These are phyloP conservation scores for Calosoma granatense DNA, from an alignment of 1,140 invertebrate species.

Conservation along the genomic window DNA sequence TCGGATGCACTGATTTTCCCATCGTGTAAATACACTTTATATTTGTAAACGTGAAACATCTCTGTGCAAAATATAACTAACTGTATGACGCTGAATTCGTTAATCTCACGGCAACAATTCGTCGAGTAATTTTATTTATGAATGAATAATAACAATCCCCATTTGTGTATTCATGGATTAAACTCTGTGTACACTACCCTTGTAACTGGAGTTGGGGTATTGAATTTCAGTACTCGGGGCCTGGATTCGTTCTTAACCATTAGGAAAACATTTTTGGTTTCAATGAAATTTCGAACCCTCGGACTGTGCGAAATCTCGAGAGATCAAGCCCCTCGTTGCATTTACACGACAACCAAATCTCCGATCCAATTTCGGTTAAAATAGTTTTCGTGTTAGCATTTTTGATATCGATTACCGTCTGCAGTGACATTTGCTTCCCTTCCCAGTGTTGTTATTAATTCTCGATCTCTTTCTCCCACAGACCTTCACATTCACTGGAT, in stretches of 20 bases:
- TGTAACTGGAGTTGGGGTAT: no score
- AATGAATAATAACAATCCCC: neutral
- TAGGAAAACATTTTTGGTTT: constrained; percentile 7
- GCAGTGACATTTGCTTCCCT: constrained; percentile 1
- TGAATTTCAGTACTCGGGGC: neutral
- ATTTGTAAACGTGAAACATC: no score
- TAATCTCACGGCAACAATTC: no score
- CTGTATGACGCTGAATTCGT: no score
- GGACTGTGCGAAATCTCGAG: neutral
- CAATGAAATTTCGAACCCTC: constrained; percentile 1
- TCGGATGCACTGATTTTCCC: no score
- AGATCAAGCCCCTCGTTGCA: neutral
- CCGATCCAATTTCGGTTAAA: constrained; percentile 8
- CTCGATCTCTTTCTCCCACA: neutral
- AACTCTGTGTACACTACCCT: no score
- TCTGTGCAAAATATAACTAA: no score
- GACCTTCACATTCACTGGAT: neutral
- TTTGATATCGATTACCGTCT: neutral
- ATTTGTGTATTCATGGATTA: neutral
- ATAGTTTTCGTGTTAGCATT: constrained; percentile 7
- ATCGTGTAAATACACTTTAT: no score
- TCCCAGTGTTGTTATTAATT: neutral
- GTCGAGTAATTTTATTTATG: no score
- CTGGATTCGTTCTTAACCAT: neutral
- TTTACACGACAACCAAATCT: neutral